phyloP scores from a whole-genome alignment of 2,797 vertebrate species.

The Pseudomugil tenellus region DNA sequence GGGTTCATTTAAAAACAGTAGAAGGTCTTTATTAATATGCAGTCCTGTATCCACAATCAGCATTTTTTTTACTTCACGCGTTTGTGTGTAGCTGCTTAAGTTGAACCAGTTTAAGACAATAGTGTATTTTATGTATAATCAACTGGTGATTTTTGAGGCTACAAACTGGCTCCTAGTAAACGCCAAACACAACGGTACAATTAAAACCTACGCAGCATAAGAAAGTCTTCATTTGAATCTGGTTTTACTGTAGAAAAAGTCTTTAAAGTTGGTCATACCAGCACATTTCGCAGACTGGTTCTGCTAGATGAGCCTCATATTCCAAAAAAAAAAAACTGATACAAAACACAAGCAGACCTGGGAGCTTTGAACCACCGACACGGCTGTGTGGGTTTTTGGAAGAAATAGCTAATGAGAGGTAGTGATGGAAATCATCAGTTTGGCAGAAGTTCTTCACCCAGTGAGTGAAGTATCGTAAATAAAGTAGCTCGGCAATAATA shows the following conservation, averaged over 20 bases:
- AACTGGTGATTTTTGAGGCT: slow-evolving; percentile 29
- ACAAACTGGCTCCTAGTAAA: slow-evolving; percentile 56
- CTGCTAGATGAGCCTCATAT: slow-evolving; percentile 31
- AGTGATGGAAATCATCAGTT: slow-evolving; percentile 47
- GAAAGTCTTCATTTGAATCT: not conserved
- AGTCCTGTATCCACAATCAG: slow-evolving; percentile 21
- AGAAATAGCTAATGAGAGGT: slow-evolving; percentile 45
- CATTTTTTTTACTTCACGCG: slow-evolving; percentile 21
- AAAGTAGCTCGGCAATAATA: not conserved
- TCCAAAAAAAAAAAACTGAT: too few relatives aligned
- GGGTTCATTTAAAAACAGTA: slow-evolving; percentile 26
- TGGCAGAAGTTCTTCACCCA: slow-evolving; percentile 17
- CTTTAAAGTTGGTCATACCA: slow-evolving; percentile 13
- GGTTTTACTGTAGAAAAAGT: slow-evolving; percentile 28
- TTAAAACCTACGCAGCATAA: not conserved
- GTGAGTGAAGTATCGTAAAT: not conserved
- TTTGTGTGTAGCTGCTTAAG: slow-evolving; percentile 9
- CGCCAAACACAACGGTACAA: not conserved
- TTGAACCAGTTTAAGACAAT: slow-evolving; percentile 36
- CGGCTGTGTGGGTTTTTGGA: slow-evolving; percentile 12
- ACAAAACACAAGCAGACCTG: not conserved
- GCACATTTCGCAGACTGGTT: slow-evolving; percentile 17
- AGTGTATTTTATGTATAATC: not conserved
- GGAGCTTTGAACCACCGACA: not conserved
- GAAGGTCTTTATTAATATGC: slow-evolving; percentile 53